These are phyloP conservation scores for Melitaea cinxia DNA, from an alignment of 1,140 invertebrate genomes.

Conservation along the genomic window DNA sequence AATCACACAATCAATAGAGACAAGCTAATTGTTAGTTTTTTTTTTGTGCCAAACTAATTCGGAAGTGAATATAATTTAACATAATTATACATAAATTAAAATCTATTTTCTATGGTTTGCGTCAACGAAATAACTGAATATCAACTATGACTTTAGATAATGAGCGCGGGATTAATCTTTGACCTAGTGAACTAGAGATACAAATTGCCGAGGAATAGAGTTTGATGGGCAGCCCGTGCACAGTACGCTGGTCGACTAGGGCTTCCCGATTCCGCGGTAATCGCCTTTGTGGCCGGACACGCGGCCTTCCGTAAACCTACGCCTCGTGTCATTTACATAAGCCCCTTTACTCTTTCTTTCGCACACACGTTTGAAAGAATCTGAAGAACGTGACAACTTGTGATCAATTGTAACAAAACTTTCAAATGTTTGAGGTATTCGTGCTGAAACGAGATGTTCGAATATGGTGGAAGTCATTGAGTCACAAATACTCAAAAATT, in stretches of 20 bases:
- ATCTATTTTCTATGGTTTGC: background rate
- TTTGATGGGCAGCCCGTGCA: background rate
- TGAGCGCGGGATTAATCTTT: background rate
- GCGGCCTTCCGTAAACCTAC: conserved; percentile 23
- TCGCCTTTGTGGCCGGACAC: conserved; percentile 24
- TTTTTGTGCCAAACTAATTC: too few relatives aligned
- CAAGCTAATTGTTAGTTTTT: too few relatives aligned
- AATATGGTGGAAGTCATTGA: too few relatives aligned
- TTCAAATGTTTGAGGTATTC: too few relatives aligned
- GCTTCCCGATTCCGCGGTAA: conserved; percentile 28
- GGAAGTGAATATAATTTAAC: too few relatives aligned
- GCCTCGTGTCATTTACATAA: conserved; percentile 19
- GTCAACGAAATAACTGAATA: background rate
- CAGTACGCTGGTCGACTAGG: conserved; percentile 14
- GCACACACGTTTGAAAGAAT: conserved; percentile 6
- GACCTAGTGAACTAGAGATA: conserved; percentile 22
- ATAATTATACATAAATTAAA: background rate
- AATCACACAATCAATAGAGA: too few relatives aligned
- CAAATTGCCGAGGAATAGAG: background rate
- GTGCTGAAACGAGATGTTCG: too few relatives aligned
- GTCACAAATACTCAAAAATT: too few relatives aligned
- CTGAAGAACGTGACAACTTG: background rate
- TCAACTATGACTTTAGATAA: background rate
- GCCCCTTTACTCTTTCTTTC: conserved; percentile 21
- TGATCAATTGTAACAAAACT: too few relatives aligned